Percentiles rank a stretch among this genome's conserved stretches.
These are phyloP conservation scores for Tethya wilhelma DNA, from an alignment of 37 sponge, comb jelly and placozoan genomes.

Conservation along the genomic window DNA sequence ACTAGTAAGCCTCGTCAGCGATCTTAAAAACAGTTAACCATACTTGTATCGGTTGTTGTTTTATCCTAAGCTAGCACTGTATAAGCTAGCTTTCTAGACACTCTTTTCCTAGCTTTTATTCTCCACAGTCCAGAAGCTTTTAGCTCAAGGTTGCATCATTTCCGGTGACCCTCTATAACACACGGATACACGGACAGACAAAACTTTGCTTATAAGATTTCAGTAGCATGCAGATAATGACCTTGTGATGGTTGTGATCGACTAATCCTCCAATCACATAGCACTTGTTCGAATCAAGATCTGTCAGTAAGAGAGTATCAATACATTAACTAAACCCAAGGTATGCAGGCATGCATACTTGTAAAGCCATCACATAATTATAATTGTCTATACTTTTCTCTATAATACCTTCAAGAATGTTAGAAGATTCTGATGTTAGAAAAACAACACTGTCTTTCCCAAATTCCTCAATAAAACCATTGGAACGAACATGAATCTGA, in stretches of 20 bases:
- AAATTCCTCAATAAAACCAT: constrained; percentile 66
- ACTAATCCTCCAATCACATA: constrained; percentile 94
- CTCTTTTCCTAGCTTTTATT: too few relatives aligned
- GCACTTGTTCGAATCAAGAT: constrained; percentile 65
- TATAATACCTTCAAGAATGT: constrained; percentile 70
- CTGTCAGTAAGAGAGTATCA: constrained; percentile 23
- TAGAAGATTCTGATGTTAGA: constrained; percentile 80
- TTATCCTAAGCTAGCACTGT: too few relatives aligned
- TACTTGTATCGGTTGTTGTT: too few relatives aligned
- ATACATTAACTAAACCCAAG: neutral
- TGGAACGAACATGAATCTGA: constrained; percentile 34
- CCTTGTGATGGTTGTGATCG: constrained; percentile 96
- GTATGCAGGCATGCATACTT: neutral
- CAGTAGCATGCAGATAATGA: constrained; percentile 13
- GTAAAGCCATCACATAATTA: neutral
- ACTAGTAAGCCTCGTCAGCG: too few relatives aligned
- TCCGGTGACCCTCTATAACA: too few relatives aligned
- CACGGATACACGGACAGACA: too few relatives aligned
- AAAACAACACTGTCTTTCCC: constrained; percentile 69
- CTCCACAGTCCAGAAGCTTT: too few relatives aligned
- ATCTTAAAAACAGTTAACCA: too few relatives aligned
- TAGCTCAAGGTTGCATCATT: too few relatives aligned
- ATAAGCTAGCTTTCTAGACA: too few relatives aligned
- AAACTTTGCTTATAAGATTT: too few relatives aligned
- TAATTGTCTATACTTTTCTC: too few relatives aligned